Conservation (phyloP, 2,888 invertebrate genomes). For the Oscheius onirici region DNA sequence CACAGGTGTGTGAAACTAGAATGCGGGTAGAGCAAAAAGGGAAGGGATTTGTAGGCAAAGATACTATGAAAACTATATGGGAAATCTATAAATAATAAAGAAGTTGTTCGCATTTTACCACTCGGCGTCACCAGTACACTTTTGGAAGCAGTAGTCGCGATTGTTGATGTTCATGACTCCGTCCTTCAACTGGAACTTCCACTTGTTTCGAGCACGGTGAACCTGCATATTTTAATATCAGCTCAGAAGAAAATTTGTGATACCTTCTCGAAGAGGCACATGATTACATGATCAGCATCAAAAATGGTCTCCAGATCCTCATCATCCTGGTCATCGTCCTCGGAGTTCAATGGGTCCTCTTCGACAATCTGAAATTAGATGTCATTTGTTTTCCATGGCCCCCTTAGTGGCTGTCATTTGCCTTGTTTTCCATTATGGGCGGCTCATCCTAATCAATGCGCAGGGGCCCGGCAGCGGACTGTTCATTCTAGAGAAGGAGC, state of each 20-base stretch:
- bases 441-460: too few relatives aligned
- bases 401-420: too few relatives aligned
- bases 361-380: slow-evolving; percentile 44
- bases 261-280: slow-evolving; percentile 99
- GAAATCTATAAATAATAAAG: background rate
- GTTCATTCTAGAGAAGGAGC: background rate
- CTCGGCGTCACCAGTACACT: slow-evolving; percentile 97
- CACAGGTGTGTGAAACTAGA: background rate
- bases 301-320: slow-evolving; percentile 91
- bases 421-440: too few relatives aligned
- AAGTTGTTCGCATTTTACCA: slow-evolving; percentile 79
- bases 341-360: slow-evolving; percentile 69
- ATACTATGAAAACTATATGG: slow-evolving; percentile 9
- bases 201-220: slow-evolving; percentile 95
- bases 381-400: background rate
- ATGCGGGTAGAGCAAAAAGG: background rate
- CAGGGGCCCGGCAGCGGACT: too few relatives aligned
- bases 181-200: slow-evolving; percentile 99
- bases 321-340: slow-evolving; percentile 78
- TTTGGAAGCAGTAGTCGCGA: slow-evolving; percentile 98
- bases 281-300: slow-evolving; percentile 98
- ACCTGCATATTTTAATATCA: slow-evolving; percentile 78
- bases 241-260: too few relatives aligned
- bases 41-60: background rate
- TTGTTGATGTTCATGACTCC: slow-evolving; percentile 99